phyloP scores from a whole-genome alignment of 2,113 vertebrate genomes.

The Axis porcinus region DNA sequence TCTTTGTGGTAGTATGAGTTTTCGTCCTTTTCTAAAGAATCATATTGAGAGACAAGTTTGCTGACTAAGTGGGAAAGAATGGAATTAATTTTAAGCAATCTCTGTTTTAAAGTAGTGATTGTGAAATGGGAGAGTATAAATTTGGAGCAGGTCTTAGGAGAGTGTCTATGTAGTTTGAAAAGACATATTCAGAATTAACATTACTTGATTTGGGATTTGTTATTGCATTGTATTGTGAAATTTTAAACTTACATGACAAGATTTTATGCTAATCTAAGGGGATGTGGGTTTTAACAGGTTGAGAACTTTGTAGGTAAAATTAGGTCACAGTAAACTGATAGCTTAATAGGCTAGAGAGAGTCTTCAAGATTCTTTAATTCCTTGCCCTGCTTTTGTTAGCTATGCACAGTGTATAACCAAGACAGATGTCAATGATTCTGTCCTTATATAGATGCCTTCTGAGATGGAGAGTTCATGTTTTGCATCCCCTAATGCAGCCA shows the following conservation, averaged over 20 bases:
- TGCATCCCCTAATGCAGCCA: not conserved
- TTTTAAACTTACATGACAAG: not conserved
- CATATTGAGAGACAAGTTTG: not conserved
- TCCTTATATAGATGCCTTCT: not conserved
- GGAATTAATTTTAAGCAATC: constrained; percentile 19
- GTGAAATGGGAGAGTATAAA: not conserved
- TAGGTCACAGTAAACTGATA: not conserved
- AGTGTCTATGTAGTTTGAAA: not conserved
- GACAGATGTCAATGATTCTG: not conserved
- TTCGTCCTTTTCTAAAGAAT: constrained; percentile 42
- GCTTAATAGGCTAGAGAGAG: not conserved
- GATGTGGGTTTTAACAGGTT: not conserved
- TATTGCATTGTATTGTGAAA: not conserved
- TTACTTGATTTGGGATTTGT: constrained; percentile 34
- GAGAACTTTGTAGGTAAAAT: not conserved
- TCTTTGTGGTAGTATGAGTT: not conserved
- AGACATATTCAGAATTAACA: not conserved
- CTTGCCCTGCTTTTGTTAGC: not conserved
- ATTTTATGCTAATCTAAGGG: not conserved
- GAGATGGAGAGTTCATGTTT: not conserved
- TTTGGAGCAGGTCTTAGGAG: not conserved
- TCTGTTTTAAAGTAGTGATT: not conserved
- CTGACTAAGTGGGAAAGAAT: not conserved
- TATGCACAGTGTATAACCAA: not conserved
- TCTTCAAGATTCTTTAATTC: constrained; percentile 6